Evolutionary conservation across 2,113 vertebrate species (phyloP).

Genomic region (Saccopteryx leptura): DNA sequence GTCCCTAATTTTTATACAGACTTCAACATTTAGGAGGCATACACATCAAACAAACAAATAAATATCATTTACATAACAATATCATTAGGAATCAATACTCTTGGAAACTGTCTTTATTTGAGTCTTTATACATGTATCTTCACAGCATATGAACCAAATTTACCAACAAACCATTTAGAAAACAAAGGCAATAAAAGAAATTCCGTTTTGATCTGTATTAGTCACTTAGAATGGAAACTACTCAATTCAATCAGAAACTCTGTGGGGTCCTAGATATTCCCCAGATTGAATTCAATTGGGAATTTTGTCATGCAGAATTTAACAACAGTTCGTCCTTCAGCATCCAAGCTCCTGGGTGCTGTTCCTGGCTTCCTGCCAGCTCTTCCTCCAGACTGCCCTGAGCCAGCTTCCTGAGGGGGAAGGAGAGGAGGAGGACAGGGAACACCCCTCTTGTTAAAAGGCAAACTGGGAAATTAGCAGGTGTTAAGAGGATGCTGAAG

Average conservation of each 20-base stretch:
- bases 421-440: conserved; percentile 2
- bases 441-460: conserved; percentile 70
- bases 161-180: conserved; percentile 57
- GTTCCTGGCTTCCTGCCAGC: conserved; percentile 72
- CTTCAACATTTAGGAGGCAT: not conserved
- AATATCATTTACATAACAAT: not conserved
- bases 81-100: conserved; percentile 21
- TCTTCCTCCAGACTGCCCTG: conserved; percentile 2
- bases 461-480: conserved; percentile 59
- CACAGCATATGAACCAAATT: conserved; percentile 48
- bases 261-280: conserved; percentile 61
- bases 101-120: not conserved
- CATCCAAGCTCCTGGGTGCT: conserved; percentile 54
- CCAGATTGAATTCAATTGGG: conserved; percentile 61
- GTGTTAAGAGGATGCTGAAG: not conserved
- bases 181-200: conserved; percentile 64
- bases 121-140: conserved; percentile 34
- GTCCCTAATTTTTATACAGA: not conserved
- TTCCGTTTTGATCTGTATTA: conserved; percentile 47
- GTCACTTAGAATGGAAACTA: conserved; percentile 60
- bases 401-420: not conserved
- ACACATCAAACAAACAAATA: conserved; percentile 28
- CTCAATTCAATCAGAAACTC: conserved; percentile 79
- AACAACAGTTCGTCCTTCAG: conserved; percentile 78
- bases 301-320: conserved; percentile 74